These are phyloP conservation scores for Nasonia giraulti DNA, from an alignment of 1,140 invertebrate genomes.

Conservation along the genomic window DNA sequence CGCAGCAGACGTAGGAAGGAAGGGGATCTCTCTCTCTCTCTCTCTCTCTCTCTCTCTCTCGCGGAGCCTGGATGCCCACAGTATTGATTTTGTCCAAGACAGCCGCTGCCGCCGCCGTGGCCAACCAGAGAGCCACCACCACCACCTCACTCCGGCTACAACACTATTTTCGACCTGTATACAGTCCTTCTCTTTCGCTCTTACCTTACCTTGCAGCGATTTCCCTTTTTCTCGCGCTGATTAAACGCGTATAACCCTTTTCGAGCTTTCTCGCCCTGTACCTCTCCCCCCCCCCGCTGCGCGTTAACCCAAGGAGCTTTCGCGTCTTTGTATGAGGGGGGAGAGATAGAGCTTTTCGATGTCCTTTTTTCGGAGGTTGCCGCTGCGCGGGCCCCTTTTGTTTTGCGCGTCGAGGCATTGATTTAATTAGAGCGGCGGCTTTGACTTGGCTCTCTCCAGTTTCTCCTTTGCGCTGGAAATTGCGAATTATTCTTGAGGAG, in stretches of 20 bases:
- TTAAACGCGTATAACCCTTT: too few species aligned
- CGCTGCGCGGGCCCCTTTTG: background rate
- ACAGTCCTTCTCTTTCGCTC: background rate
- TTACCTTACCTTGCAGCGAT: background rate
- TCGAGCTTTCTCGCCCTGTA: background rate
- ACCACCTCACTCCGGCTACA: constrained; percentile 71
- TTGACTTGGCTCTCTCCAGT: background rate
- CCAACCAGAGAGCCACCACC: constrained; percentile 73
- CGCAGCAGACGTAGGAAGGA: constrained; percentile 45
- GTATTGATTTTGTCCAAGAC: constrained; percentile 76
- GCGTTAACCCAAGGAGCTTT: background rate
- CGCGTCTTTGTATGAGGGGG: background rate
- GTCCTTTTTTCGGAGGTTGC: constrained; percentile 12
- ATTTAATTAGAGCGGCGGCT: constrained; percentile 9
- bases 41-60: constrained; percentile 25
- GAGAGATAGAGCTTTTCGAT: constrained; percentile 16
- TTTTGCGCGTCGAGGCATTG: background rate
- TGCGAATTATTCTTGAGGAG: background rate
- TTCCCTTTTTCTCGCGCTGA: too few species aligned
- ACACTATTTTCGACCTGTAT: constrained; percentile 62
- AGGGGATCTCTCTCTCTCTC: too few species aligned
- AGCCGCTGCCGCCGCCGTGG: constrained; percentile 65
- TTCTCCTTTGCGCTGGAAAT: background rate
- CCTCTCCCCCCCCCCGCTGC: background rate
- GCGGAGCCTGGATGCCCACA: constrained; percentile 66